Evolutionary conservation across 2,113 vertebrate genomes (phyloP).

Genomic region (Crypturellus undulatus): DNA sequence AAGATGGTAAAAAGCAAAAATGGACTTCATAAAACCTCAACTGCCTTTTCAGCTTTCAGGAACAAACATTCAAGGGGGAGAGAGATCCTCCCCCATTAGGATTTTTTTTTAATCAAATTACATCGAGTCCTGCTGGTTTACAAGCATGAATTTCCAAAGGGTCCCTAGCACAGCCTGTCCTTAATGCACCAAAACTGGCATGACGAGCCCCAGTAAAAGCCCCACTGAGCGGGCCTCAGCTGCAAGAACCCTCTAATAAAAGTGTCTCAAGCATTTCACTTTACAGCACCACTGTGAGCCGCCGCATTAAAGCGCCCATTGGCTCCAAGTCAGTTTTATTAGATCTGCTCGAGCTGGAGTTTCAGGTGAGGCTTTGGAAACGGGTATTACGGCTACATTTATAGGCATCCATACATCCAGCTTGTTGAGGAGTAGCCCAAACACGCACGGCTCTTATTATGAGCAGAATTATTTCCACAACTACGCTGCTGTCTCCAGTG

Average conservation of each 20-base stretch:
- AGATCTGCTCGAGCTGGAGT: conserved; percentile 70
- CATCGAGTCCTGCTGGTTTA: conserved; percentile 67
- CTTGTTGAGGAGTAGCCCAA: not conserved
- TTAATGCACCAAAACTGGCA: conserved; percentile 72
- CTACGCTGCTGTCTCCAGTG: not conserved
- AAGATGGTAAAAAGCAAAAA: not conserved
- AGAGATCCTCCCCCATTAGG: conserved; percentile 53
- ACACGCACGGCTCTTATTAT: not conserved
- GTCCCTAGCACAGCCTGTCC: conserved; percentile 49
- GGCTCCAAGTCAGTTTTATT: conserved; percentile 75
- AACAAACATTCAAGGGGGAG: conserved; percentile 43
- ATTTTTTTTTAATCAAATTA: conserved; percentile 71
- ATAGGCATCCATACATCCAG: not conserved
- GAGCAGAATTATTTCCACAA: not conserved
- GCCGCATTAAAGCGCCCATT: conserved; percentile 60
- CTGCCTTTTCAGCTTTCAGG: conserved; percentile 53
- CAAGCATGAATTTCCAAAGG: conserved; percentile 68
- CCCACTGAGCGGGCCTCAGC: conserved; percentile 81
- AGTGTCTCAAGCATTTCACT: conserved; percentile 79
- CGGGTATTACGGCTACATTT: not conserved
- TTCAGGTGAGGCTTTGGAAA: conserved; percentile 68
- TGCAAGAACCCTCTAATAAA: conserved; percentile 81
- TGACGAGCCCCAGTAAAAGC: conserved; percentile 69
- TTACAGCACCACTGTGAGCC: conserved; percentile 77
- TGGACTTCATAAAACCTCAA: not conserved